These are phyloP conservation scores for Cosmia pyralina DNA, from an alignment of 2,888 invertebrate species.

Conservation along the genomic window DNA sequence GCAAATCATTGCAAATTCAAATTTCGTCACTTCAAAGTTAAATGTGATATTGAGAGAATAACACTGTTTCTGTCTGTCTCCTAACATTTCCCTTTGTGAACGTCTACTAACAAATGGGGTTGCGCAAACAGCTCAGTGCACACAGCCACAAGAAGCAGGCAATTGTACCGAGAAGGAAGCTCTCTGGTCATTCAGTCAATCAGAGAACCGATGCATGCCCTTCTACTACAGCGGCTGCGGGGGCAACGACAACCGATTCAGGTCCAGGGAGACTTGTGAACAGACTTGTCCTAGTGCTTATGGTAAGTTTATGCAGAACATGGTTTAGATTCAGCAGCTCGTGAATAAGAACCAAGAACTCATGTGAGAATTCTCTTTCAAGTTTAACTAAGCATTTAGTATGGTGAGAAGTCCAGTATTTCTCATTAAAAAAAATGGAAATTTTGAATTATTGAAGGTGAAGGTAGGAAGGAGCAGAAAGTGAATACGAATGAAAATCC, in stretches of 20 bases:
- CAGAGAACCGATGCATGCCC: conserved; percentile 96
- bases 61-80: conserved; percentile 16
- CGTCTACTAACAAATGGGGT: conserved; percentile 77
- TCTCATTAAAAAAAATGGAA: neutral
- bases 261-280: conserved; percentile 93
- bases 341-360: neutral
- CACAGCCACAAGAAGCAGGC: conserved; percentile 93
- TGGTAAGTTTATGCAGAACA: conserved; percentile 92
- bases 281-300: conserved; percentile 94
- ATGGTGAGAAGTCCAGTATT: neutral
- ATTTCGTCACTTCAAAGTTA: neutral
- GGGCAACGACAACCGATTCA: conserved; percentile 97
- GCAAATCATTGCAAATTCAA: neutral
- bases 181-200: conserved; percentile 96
- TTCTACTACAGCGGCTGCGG: conserved; percentile 98
- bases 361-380: neutral
- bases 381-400: conserved; percentile 1
- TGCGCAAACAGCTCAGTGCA: conserved; percentile 92
- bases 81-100: conserved; percentile 34
- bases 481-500: neutral
- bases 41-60: conserved; percentile 14
- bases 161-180: conserved; percentile 94
- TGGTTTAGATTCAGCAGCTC: neutral
- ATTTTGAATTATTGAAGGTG: neutral
- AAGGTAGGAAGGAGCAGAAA: neutral